Evolutionary conservation across 2,113 vertebrate genomes (phyloP), one percentile per base, ranked within the genome.

Genomic region (Notechis scutatus): DNA sequence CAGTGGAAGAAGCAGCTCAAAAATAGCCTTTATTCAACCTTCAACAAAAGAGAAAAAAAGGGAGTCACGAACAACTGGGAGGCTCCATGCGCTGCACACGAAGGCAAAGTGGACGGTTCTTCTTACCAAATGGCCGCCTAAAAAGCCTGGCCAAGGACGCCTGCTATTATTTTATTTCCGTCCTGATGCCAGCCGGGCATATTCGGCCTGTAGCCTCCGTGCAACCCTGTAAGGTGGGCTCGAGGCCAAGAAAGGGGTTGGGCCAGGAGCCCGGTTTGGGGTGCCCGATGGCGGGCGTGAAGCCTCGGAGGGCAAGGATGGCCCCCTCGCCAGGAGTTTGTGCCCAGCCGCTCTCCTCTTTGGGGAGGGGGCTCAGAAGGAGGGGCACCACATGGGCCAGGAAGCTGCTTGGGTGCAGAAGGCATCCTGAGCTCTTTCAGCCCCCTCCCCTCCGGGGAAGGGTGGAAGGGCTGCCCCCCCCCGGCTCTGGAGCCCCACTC

Each of bases 161-260:
- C 69, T 3, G 20, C 69, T 39, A 1, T 0, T 0, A 6, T 7
- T 50, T 39, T 21, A 39, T 39, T 39, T 74, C 69, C 5, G n/a
- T 34, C 15, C 69, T 18, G n/a, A 34, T 20, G 14, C n/a, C 64
- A 74, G 69, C 5, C 15, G 2, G 69, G 69, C n/a, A 20, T 18
- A 7, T 18, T 39, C 15, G 3, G 69, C 1, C 69, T 0, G n/a
- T 3, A 20, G 12, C 64, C 29, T 74, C n/a, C 2, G 0, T 5
- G 59, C 26, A 12, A 0, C 4, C 61, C 12, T n/a, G 64, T 1
- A 6, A 39, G 69, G 69, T 39, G 69, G 69, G n/a, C 69, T 74
- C 0, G 12, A 6, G n/a, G 64, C 12, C 1, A 4, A 14, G 14
- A 6, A 6, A 11, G 14, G n/a, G n/a, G 14, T 1, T 34, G n/a